These are phyloP conservation scores for Hoplodrina ambigua DNA, from an alignment of 2,888 invertebrate species.

Conservation along the genomic window DNA sequence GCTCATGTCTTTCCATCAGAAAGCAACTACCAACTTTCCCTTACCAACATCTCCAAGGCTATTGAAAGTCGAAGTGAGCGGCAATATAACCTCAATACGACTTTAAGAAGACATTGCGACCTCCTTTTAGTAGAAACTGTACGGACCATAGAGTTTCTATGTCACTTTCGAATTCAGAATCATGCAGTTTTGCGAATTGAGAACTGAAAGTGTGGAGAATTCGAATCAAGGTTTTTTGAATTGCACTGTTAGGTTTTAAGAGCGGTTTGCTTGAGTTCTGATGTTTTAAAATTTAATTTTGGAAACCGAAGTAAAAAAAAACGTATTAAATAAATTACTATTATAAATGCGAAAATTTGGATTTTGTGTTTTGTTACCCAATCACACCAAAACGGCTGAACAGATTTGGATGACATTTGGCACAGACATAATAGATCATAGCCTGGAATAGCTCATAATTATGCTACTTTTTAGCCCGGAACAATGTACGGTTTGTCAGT, in stretches of 20 bases:
- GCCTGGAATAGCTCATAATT: too few relatives aligned
- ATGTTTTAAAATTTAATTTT: too few relatives aligned
- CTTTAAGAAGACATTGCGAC: slow-evolving; percentile 42
- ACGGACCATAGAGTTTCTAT: slow-evolving; percentile 28
- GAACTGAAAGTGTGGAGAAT: slow-evolving; percentile 32
- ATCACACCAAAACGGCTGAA: too few relatives aligned
- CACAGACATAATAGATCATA: too few relatives aligned
- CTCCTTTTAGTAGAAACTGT: slow-evolving; percentile 43
- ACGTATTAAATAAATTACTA: too few relatives aligned
- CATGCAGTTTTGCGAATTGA: slow-evolving; percentile 34
- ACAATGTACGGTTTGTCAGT: too few relatives aligned
- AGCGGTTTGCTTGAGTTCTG: neutral
- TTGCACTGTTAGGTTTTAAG: neutral
- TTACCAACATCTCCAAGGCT: slow-evolving; percentile 21
- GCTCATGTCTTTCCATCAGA: neutral
- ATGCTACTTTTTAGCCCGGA: too few relatives aligned
- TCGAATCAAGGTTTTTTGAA: neutral
- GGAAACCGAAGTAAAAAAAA: too few relatives aligned
- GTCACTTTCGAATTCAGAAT: slow-evolving; percentile 45
- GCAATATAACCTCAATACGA: slow-evolving; percentile 44
- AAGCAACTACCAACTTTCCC: slow-evolving; percentile 27
- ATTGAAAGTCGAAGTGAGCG: slow-evolving; percentile 51
- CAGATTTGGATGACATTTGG: too few relatives aligned
- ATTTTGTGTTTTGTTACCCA: too few relatives aligned
- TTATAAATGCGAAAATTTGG: too few relatives aligned